Evolutionary conservation across 2,888 invertebrate species (phyloP).

Genomic region (Strigamia transsilvanica): DNA sequence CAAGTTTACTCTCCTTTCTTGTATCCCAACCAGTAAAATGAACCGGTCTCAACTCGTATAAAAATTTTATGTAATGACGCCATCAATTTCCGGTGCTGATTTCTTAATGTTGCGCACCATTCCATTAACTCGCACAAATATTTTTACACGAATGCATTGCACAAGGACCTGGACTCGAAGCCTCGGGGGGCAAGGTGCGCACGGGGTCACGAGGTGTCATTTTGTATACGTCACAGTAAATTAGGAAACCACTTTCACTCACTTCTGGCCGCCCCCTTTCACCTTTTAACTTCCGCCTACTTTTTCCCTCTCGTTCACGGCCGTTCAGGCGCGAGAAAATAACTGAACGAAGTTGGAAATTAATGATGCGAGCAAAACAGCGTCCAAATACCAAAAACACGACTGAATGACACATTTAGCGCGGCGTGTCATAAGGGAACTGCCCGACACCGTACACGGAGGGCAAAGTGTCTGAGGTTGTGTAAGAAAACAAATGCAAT

Average conservation of each 20-base stretch:
- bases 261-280: not conserved
- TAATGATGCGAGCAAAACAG: conserved; percentile 12
- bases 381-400: not conserved
- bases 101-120: conserved; percentile 11
- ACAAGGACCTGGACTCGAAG: conserved; percentile 1
- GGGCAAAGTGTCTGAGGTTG: not conserved
- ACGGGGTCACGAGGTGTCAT: conserved; percentile 30
- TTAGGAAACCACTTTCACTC: conserved; percentile 30
- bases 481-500: not conserved
- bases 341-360: not conserved
- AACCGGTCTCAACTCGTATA: conserved; percentile 9
- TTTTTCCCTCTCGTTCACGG: conserved; percentile 26
- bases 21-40: not conserved
- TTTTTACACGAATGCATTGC: not conserved
- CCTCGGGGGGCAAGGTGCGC: conserved; percentile 13
- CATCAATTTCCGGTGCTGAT: conserved; percentile 27
- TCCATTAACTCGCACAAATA: not conserved
- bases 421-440: not conserved
- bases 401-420: conserved; percentile 4
- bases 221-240: conserved; percentile 30
- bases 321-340: conserved; percentile 13
- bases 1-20: not conserved
- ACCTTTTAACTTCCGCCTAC: conserved; percentile 23
- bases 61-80: conserved; percentile 18
- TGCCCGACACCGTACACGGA: not conserved